Evolutionary conservation across 1,140 invertebrate species (phyloP).

Genomic region (Aplysia californica): DNA sequence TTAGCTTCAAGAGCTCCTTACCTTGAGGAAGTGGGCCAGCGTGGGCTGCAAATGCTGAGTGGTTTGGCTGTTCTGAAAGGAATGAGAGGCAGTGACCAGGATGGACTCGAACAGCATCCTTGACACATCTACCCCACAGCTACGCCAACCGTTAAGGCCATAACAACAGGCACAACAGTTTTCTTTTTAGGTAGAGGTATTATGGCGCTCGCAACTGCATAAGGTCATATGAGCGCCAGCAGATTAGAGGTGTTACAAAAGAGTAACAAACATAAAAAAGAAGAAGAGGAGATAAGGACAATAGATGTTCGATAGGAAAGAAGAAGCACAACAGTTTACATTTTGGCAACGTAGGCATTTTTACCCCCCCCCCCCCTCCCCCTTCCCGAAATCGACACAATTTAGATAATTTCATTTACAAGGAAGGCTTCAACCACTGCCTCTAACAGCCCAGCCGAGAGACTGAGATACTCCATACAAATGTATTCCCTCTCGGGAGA

Average conservation of each 20-base stretch:
- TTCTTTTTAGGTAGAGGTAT: no score
- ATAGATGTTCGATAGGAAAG: no score
- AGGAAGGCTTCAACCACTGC: no score
- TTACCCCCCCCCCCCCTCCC: no score
- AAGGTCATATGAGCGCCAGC: not conserved
- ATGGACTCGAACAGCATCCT: constrained; percentile 78
- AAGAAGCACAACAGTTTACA: no score
- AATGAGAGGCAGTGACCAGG: constrained; percentile 68
- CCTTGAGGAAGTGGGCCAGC: constrained; percentile 77
- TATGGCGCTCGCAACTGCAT: not conserved
- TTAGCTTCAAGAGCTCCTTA: constrained; percentile 58
- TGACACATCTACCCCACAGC: constrained; percentile 76
- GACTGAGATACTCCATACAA: no score
- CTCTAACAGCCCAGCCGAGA: no score
- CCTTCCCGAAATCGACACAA: no score
- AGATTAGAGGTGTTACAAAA: not conserved
- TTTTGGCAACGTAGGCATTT: no score
- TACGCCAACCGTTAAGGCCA: constrained; percentile 22
- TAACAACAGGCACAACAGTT: no score
- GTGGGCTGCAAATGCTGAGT: constrained; percentile 69
- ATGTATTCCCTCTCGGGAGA: no score
- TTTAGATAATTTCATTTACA: no score
- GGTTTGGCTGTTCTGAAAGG: constrained; percentile 61
- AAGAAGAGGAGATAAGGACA: not conserved
- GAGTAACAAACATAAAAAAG: not conserved